Base-by-base conservation (phyloP, 2,113 vertebrate species). In the Lepus timidus region DNA sequence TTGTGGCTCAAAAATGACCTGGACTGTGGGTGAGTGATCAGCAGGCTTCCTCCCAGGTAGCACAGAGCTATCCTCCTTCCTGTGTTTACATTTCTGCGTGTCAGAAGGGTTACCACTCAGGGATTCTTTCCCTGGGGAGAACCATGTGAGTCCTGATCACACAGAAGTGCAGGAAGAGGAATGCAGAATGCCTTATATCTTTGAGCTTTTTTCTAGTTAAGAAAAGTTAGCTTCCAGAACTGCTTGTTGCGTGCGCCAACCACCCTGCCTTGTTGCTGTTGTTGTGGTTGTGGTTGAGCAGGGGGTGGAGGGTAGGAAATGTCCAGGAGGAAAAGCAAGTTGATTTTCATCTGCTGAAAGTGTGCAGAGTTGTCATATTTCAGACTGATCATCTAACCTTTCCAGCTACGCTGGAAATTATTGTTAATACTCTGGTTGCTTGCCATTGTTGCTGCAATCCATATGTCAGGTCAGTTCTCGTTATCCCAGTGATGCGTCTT, bases 341-440 rank as follows among this genome's bases (percentile, higher is more conserved):
- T 96, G 97, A 98, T 98, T 98, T 96, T 92, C 58, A 90, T 98
- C 91, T 97, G n/a, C 0, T 29, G 62, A 84, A 94, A 87, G 96
- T 96, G 96, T 97, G 93, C 65, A 84, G 95, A 95, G 94, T 88
- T 96, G 96, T 39, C 95, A 94, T 85, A 93, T 96, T 98, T 98
- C 96, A 97, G 73, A 83, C 86, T 79, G 86, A 87, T 97, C 7
- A 5, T 96, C 94, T 96, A 96, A 94, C 92, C 93, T 94, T 90
- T 92, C 62, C 91, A 97, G 98, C 97, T 97, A 93, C 97, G 70
- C 82, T 98, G 96, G 97, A 98, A 98, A 98, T 98, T 97, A 98
- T 97, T 93, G 80, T 96, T 94, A 97, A 97, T 98, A 61, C 95
- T 95, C 96, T 98, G 98, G 97, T 98, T 95, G 92, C 73, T 85